Conservation (phyloP, 2,113 vertebrate species). For the Lates calcarifer region DNA sequence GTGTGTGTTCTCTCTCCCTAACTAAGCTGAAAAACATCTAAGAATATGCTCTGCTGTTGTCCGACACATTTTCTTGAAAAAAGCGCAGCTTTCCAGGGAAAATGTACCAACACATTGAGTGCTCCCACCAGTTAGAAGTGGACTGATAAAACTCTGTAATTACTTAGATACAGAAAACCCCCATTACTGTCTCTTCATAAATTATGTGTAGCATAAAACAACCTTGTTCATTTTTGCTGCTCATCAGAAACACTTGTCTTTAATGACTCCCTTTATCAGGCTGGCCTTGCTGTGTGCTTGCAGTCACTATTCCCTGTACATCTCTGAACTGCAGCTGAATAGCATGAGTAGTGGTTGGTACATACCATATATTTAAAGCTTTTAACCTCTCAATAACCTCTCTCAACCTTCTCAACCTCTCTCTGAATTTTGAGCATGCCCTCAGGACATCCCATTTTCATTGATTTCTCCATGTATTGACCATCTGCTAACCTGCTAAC, state of each 20-base stretch:
- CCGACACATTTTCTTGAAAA: conserved; percentile 7
- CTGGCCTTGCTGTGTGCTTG: background rate
- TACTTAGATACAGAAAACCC: background rate
- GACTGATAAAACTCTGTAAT: background rate
- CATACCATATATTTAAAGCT: background rate
- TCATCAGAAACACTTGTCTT: background rate
- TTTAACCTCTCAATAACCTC: background rate
- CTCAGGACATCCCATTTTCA: background rate
- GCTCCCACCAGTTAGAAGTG: background rate
- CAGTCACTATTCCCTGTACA: background rate
- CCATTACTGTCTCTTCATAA: background rate
- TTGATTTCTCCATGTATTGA: background rate
- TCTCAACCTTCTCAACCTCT: too few relatives aligned
- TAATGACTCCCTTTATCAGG: background rate
- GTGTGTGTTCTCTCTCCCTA: background rate
- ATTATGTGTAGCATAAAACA: background rate
- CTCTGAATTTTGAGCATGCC: background rate
- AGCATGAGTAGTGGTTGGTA: background rate
- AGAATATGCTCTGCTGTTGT: conserved; percentile 20
- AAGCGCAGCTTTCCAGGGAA: conserved; percentile 1
- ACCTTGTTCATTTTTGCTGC: background rate
- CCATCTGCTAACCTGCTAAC: background rate
- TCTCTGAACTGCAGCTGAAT: background rate
- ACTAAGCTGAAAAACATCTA: conserved; percentile 4
- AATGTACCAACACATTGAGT: background rate